Conservation (phyloP, 2,888 invertebrate species). For the Galerucella calmariensis region DNA sequence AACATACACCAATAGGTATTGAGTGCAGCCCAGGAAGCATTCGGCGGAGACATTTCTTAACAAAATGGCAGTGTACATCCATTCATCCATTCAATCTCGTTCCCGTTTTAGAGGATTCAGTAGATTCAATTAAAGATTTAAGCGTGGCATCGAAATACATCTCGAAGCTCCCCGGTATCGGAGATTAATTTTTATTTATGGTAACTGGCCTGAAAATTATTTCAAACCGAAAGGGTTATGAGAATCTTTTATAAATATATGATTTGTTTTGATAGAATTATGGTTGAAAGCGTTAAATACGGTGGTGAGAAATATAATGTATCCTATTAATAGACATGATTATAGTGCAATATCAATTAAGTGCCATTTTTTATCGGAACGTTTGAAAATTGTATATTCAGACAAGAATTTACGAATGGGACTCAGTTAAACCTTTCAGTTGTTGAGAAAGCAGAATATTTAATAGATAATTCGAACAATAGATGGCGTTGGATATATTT, state of each 20-base stretch:
- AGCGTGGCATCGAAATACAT: background rate
- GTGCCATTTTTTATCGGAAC: background rate
- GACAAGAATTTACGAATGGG: background rate
- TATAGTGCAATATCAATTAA: slow-evolving; percentile 8
- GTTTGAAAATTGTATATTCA: background rate
- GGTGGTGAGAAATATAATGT: slow-evolving; percentile 1
- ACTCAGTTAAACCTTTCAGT: no score
- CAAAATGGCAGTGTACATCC: no score
- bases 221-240: slow-evolving; percentile 33
- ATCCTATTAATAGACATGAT: background rate
- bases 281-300: slow-evolving; percentile 12
- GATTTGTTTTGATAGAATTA: slow-evolving; percentile 30
- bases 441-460: no score
- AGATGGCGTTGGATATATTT: no score
- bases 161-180: slow-evolving; percentile 7
- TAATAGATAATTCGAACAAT: no score
- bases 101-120: no score
- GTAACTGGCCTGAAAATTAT: slow-evolving; percentile 26
- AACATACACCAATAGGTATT: no score
- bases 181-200: slow-evolving; percentile 34
- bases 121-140: background rate
- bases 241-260: slow-evolving; percentile 21
- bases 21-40: no score
- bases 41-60: no score
- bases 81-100: no score